phyloP scores from a whole-genome alignment of 92 coral and sea anemone genomes.

The Phenganax subtilis region DNA sequence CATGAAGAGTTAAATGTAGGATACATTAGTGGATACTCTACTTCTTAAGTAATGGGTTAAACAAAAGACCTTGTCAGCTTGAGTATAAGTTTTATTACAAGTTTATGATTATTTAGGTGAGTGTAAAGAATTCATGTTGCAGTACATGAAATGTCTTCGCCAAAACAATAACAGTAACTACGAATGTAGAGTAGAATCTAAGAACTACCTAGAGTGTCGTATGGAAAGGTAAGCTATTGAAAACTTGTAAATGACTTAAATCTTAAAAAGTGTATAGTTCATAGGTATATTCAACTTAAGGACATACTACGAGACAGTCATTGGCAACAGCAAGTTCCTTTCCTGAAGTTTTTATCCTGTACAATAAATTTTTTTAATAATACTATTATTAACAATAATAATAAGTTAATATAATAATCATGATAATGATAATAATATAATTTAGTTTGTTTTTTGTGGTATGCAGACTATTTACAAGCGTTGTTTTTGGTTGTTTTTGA shows the following conservation, averaged over 20 bases:
- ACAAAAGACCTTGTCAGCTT: neutral
- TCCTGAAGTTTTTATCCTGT: no score
- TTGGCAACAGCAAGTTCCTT: neutral
- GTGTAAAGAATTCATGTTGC: conserved; percentile 83
- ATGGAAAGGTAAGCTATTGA: conserved; percentile 69
- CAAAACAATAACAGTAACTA: conserved; percentile 64
- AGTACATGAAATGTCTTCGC: conserved; percentile 82
- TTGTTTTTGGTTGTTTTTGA: conserved; percentile 19
- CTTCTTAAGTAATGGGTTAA: no score
- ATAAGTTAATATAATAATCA: no score
- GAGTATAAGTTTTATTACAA: neutral
- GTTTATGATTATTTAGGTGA: conserved; percentile 56
- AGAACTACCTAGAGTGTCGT: conserved; percentile 80
- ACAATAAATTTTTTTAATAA: no score
- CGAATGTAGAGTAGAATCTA: conserved; percentile 70
- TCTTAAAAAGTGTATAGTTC: neutral
- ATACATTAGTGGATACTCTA: no score
- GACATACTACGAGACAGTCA: neutral
- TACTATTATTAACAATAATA: no score
- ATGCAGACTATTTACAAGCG: neutral
- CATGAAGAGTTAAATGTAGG: no score
- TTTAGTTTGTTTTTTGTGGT: neutral
- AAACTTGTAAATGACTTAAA: no score
- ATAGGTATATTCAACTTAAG: no score
- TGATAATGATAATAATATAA: no score